Base-by-base conservation (phyloP, 2,888 invertebrate genomes). In the Megamerina dolium region DNA sequence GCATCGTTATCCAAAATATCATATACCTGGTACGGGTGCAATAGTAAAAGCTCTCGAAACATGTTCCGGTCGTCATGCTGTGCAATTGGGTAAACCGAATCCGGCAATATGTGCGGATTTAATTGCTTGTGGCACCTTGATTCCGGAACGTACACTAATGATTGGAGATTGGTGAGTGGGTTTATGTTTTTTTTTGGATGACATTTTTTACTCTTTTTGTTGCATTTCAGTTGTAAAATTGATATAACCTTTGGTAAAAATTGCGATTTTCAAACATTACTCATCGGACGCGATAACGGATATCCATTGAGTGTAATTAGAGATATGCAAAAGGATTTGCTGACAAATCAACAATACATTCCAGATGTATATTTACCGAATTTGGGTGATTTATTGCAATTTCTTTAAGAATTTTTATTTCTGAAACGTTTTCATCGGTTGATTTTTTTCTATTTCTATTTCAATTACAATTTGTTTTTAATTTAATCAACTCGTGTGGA, bases 1-100 rank as follows among this genome's bases (percentile, higher is more conserved):
- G 50, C 88, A 86, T 63, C 88, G 87, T 8, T 73, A 77, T 45
- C 75, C 82, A 48, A 82, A 84, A 46, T 85, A 85, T 73, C 73
- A 77, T n/a, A 74, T 81, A 37, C 78, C 79, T 50, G 90, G 92
- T 12, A 90, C 94, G 1, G 95, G 95, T 1, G 81, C 87, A 40
- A 77, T 96, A 46, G 87, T 97, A 0, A 77, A 80, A 44, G 84
- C 90, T 9, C 82, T 97, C 14, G 85, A 87, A 66, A 85, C 87
- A 5, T 87, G 87, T 54, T 79, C 89, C 0, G 85, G 83, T 46
- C 77, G 91, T 39, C 77, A 56, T 53, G 85, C 96, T 0, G 64
- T 81, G n/a, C 76, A 93, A 3, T 77, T 96, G 59, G 96, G 97
- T 5, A 97, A 97, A 73, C 97, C 97, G 2, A 82, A 85, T 67